Base-by-base conservation (phyloP, 2,113 vertebrate genomes). In the Perca schrenkii region DNA sequence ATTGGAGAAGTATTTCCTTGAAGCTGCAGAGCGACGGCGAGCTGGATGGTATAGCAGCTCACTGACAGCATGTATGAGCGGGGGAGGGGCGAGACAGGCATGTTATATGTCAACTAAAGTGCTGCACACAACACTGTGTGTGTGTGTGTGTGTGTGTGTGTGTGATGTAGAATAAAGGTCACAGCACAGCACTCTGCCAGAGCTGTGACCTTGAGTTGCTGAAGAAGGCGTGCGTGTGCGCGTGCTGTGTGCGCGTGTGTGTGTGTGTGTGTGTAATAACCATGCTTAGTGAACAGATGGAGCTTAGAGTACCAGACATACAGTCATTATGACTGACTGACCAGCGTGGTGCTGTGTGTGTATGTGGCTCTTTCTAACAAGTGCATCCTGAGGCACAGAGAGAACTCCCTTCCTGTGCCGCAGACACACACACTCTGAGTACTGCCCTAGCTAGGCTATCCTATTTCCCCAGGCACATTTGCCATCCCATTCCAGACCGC, bases 211-310 rank as follows among this genome's bases (percentile, higher is more conserved):
- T 94, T 94, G 93, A 93, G 88, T 86, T 91, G 89, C 90, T 92
- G 91, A 91, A 61, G 78, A 84, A 90, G 78, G 89, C 58, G 36
- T 3, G 22, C 12, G 36, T 22, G 77, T 52, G 11, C 25, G 25
- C 25, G 25, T 25, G 25, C 25, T 4, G 36, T 21, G 85, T 75
- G 79, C 77, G 86, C 3, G 68, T 82, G 87, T 56, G 74, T 60
- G 79, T 79, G 86, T 4, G 71, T 82, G 87, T 56, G 43, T 86
- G 80, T 89, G 86, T 93, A 91, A 94, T 93, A 92, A 93, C 93
- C 91, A 93, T 92, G 90, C 91, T 94, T 93, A 93, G 91, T 67
- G 91, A 93, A 92, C 93, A 94, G 92, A 94, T 93, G 91, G 93
- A 90, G 93, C 90, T 93, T 92, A 94, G 86, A 90, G 86, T 84